Evolutionary conservation across 2,888 invertebrate genomes (phyloP).

Genomic region (Cantharis flavilabris): DNA sequence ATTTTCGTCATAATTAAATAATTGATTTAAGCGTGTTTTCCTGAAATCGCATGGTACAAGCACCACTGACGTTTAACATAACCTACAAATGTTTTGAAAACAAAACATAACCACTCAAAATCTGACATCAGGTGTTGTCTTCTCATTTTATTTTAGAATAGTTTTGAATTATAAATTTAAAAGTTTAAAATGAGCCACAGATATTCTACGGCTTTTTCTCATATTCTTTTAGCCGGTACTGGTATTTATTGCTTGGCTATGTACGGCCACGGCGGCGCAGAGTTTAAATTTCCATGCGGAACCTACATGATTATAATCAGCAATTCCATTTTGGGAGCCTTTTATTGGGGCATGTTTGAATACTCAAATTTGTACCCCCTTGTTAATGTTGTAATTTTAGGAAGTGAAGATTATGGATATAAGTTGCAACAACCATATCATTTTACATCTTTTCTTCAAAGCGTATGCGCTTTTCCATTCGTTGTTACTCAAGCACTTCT

Average conservation of each 20-base stretch:
- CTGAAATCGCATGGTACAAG: background rate
- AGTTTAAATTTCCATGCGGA: conserved; percentile 36
- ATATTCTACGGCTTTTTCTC: conserved; percentile 25
- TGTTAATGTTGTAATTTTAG: conserved; percentile 42
- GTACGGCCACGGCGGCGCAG: background rate
- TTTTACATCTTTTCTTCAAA: conserved; percentile 1
- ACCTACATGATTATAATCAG: conserved; percentile 39
- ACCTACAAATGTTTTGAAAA: background rate
- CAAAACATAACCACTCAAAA: background rate
- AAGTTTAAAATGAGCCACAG: conserved; percentile 11
- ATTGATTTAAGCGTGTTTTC: background rate
- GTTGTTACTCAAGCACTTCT: background rate
- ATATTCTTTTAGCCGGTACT: conserved; percentile 20
- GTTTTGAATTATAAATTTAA: background rate
- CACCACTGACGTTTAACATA: background rate
- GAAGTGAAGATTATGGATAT: conserved; percentile 6
- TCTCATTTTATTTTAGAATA: background rate
- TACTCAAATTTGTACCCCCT: conserved; percentile 11
- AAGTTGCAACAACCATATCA: background rate
- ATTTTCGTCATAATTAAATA: conserved; percentile 17
- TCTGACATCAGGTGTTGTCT: background rate
- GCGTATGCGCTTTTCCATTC: background rate
- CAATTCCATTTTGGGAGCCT: conserved; percentile 17
- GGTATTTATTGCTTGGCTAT: conserved; percentile 11
- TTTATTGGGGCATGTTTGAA: conserved; percentile 37